Base-by-base conservation (phyloP, 2,797 vertebrate genomes). In the Cyclura pinguis region DNA sequence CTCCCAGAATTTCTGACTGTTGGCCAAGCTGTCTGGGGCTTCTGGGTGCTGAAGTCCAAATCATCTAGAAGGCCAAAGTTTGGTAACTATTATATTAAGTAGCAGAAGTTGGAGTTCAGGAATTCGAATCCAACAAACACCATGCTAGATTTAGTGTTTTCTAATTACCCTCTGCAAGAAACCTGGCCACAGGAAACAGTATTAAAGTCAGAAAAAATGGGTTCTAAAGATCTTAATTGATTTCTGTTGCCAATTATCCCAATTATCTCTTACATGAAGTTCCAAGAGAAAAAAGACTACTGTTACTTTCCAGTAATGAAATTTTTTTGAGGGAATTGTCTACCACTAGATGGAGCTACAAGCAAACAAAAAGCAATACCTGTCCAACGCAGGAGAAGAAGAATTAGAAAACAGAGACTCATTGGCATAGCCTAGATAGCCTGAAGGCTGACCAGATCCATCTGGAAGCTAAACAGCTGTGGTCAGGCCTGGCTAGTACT, bases 291-390 rank as follows among this genome's bases (percentile, higher is more conserved):
- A 12, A 12, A 24, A 62, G 42, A 52, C 18, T 76, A 29, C 57
- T 77, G 18, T 50, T 32, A n/a, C 52, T 13, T 35, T 35, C 7
- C 20, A 62, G 47, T 81, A 52, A 52, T 52, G 2, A 13, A 52
- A 29, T 35, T 87, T 52, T 90, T 42, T 9, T 77, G n/a, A 78
- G 5, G 12, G 83, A 90, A 84, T 67, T 42, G 32, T 29, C 27
- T 16, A 67, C 85, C 89, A n/a, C 89, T 91, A 91, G 89, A 76
- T 87, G 89, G 89, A 22, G 84, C 55, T 90, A 76, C 27, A 52
- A 64, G 50, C 78, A 81, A 84, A 84, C 73, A 84, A 89, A 67
- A 89, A 42, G 8, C 9, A 81, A 67, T 57, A 69, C 10, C 24
- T 32, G 35, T 64, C 24, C 13, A 67, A 67, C 35, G 16, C 1